Percentiles rank a stretch among this genome's conserved stretches.
Conservation (phyloP, 2,888 invertebrate genomes). For the Thera britannica region DNA sequence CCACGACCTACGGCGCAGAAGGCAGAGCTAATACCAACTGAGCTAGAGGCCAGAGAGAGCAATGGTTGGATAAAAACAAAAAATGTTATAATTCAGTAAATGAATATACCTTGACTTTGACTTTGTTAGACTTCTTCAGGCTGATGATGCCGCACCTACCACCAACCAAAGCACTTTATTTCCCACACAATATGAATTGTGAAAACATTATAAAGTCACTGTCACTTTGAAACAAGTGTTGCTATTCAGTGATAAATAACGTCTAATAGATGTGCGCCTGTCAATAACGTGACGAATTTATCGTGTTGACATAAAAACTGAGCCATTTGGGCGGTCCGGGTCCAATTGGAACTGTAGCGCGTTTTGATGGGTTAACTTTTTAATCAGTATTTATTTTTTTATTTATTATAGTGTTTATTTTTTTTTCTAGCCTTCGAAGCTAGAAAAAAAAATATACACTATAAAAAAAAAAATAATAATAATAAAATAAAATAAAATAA, state of each 20-base stretch:
- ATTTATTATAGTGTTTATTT: no score
- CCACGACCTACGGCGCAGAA: no score
- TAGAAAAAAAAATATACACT: no score
- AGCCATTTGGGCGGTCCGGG: conserved; percentile 25
- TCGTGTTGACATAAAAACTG: conserved; percentile 55
- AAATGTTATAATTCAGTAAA: no score
- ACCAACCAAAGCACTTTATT: not conserved
- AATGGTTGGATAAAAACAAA: no score
- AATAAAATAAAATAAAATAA: no score
- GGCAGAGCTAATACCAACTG: no score
- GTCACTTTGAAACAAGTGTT: conserved; percentile 11
- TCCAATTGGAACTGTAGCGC: conserved; percentile 5
- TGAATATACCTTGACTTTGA: no score
- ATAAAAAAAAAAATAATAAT: no score
- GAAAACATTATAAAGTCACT: conserved; percentile 9
- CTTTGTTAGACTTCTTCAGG: no score
- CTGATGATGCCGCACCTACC: not conserved
- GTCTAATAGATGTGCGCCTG: conserved; percentile 36
- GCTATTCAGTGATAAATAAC: conserved; percentile 37
- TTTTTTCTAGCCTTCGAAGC: no score
- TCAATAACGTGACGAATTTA: conserved; percentile 59
- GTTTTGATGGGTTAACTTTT: not conserved
- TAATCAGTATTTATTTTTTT: not conserved
- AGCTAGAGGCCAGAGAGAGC: no score
- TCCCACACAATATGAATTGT: conserved; percentile 22